Evolutionary conservation across 1,140 invertebrate species (phyloP), one percentile per base, ranked within the genome.

Genomic region (Liolophura sinensis): DNA sequence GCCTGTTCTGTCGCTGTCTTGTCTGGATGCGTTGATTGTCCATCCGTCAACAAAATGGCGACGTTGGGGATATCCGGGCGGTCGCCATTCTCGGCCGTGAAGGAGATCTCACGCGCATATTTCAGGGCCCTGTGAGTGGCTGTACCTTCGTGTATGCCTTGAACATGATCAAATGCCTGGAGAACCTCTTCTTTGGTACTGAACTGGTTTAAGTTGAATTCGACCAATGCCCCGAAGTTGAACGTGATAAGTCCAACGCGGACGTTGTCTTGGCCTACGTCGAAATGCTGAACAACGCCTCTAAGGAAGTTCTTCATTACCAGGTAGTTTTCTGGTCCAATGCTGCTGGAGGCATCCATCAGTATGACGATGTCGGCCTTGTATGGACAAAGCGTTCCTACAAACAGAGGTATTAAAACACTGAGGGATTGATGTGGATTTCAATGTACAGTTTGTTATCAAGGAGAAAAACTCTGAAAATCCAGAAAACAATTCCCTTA

Each of bases 181-280:
- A 73, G 55, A 6, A 82, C 66, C 0, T 81, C 75, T 11, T 61
- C 25, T 31, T 71, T 74, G 9, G 7, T 76, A 11, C 51, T 50
- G 64, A 77, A 79, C 12, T 66, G 62, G 47, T 79, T 75, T 12
- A 82, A 66, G 47, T 75, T 62, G 60, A 82, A 82, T 52, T 77
- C 76, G n/a, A 77, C 60, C 27, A 65, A 62, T 14, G 79, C 71
- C 0, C 68, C 60, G 55, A 78, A 74, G 69, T 76, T 80, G 71
- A 79, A 82, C 6, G 74, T 78, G 15, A 80, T 72, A 1, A 81
- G 59, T 11, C 75, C 76, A 24, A 82, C 65, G 56, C 78, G 63
- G 65, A 72, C 76, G 25, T 72, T 69, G 16, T 78, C 79, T 25
- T 62, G 69, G 24, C 78, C 76, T 59, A 82, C 72, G 20, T 76